Conservation (phyloP, 2,888 invertebrate genomes). For the Patella pellucida region DNA sequence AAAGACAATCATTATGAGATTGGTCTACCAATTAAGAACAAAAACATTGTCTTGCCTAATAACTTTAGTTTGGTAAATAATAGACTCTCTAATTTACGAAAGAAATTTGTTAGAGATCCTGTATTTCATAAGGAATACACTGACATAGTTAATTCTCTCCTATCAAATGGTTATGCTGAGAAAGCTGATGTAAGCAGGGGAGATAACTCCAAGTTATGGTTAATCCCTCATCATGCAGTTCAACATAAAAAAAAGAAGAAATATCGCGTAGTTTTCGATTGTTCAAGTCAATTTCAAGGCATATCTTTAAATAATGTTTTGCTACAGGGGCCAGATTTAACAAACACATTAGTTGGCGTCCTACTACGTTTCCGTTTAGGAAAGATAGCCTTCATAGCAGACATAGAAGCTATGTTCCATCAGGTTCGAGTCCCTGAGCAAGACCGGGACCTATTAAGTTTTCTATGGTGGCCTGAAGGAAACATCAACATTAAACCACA, state of each 20-base stretch:
- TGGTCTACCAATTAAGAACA: neutral
- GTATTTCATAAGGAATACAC: slow-evolving; percentile 18
- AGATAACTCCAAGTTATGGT: slow-evolving; percentile 26
- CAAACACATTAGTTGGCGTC: slow-evolving; percentile 38
- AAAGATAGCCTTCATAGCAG: slow-evolving; percentile 34
- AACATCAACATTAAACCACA: neutral
- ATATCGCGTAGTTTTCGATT: slow-evolving; percentile 36
- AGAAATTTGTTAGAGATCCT: slow-evolving; percentile 11
- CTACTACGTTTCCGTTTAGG: slow-evolving; percentile 37
- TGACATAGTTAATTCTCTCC: slow-evolving; percentile 19
- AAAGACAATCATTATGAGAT: neutral
- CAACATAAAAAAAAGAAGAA: slow-evolving; percentile 33
- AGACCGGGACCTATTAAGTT: slow-evolving; percentile 30
- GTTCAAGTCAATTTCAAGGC: slow-evolving; percentile 32
- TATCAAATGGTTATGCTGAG: slow-evolving; percentile 29
- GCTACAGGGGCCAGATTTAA: slow-evolving; percentile 42
- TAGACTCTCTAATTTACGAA: slow-evolving; percentile 18
- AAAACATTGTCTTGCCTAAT: neutral
- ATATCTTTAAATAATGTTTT: slow-evolving; percentile 36
- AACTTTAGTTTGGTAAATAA: too few species aligned
- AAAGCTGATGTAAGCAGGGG: neutral
- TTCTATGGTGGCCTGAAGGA: slow-evolving; percentile 35
- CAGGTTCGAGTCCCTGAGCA: slow-evolving; percentile 30
- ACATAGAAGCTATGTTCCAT: slow-evolving; percentile 38
- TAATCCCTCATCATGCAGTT: slow-evolving; percentile 35